Conservation (phyloP, 2,888 invertebrate species). For the Acrobeloides nanus region DNA sequence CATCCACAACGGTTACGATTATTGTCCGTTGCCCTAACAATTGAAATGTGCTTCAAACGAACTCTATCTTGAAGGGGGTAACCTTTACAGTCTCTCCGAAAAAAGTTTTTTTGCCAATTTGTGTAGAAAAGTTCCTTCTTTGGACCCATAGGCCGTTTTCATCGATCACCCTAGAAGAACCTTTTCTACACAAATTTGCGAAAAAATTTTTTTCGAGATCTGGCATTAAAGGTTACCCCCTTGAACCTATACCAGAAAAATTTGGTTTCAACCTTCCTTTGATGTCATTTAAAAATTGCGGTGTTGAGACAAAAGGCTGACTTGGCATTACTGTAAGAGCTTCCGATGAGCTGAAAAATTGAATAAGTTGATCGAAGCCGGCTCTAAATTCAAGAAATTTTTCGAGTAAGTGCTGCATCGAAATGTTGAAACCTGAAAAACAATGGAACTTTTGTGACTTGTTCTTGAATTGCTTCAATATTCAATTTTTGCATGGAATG, state of each 20-base stretch:
- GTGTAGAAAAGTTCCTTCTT: too few species aligned
- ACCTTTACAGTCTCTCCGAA: too few species aligned
- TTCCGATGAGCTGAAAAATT: conserved; percentile 6
- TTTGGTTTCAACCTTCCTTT: conserved; percentile 13
- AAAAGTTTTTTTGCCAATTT: too few species aligned
- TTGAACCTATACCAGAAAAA: conserved; percentile 16
- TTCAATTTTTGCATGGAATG: conserved; percentile 29
- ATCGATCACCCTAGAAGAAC: too few species aligned
- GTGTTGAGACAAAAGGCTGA: conserved; percentile 9
- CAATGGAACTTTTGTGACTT: conserved; percentile 28
- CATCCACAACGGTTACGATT: conserved; percentile 23
- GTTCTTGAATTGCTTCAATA: conserved; percentile 34
- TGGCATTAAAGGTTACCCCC: not conserved
- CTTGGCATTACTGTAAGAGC: conserved; percentile 7
- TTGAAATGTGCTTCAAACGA: too few species aligned
- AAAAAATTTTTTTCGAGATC: not conserved
- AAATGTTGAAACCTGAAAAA: conserved; percentile 13
- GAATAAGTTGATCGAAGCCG: conserved; percentile 1
- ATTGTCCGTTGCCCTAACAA: conserved; percentile 14
- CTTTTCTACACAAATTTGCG: too few species aligned
- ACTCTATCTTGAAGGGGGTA: too few species aligned
- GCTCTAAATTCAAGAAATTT: too few species aligned
- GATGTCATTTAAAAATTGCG: conserved; percentile 8
- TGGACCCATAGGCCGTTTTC: too few species aligned
- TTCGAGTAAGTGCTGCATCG: too few species aligned